phyloP scores from a whole-genome alignment of 2,113 vertebrate genomes.

The Apodemus sylvaticus region DNA sequence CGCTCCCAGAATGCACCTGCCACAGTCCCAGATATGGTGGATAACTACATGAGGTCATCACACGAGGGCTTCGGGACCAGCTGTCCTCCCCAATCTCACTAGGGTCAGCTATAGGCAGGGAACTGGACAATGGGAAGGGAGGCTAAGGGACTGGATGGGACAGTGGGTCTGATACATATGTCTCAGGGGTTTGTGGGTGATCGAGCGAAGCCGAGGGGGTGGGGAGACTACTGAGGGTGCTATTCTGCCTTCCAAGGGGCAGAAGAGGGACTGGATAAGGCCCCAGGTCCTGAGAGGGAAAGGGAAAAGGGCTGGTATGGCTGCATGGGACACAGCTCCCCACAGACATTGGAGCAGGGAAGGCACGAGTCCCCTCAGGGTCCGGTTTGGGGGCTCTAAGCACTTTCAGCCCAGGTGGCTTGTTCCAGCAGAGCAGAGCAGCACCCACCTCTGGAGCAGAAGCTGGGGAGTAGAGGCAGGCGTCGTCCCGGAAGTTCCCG shows the following conservation, averaged over 20 bases:
- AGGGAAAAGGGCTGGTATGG: too few species aligned
- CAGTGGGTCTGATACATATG: background rate
- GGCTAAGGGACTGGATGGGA: background rate
- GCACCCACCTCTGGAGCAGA: slow-evolving; percentile 90
- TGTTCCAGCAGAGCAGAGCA: rapidly evolving
- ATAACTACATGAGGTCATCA: background rate
- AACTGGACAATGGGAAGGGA: background rate
- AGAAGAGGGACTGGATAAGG: background rate
- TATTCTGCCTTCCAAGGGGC: background rate
- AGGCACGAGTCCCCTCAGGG: background rate
- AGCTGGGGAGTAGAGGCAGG: slow-evolving; percentile 92
- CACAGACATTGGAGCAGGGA: background rate
- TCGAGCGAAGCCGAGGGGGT: too few species aligned
- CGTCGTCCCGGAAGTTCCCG: slow-evolving; percentile 92
- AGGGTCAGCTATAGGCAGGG: background rate
- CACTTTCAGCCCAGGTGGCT: background rate
- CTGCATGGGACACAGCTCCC: background rate
- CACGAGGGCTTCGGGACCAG: background rate
- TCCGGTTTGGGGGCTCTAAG: background rate
- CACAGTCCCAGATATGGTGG: background rate
- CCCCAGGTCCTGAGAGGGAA: background rate
- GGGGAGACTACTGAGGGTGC: background rate
- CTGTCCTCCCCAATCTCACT: background rate
- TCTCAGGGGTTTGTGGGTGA: background rate
- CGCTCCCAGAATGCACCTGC: background rate